Evolutionary conservation across 2,888 invertebrate genomes (phyloP).

Genomic region (Hirtodrosophila trivittata): DNA sequence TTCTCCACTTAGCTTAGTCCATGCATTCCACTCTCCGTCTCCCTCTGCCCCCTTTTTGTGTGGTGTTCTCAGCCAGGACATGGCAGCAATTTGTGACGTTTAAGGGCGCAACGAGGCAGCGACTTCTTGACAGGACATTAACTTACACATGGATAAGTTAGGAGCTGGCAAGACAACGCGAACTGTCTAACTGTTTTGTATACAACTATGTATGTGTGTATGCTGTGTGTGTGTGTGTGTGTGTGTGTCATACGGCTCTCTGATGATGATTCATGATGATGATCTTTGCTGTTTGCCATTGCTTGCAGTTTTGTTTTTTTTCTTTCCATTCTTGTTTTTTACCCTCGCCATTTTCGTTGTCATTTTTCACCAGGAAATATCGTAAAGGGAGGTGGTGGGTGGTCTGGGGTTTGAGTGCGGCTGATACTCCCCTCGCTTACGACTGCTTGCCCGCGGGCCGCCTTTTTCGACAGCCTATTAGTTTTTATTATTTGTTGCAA

Average conservation of each 20-base stretch:
- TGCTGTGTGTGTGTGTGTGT: slow-evolving; percentile 20
- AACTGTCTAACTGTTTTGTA: slow-evolving; percentile 65
- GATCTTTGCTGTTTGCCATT: slow-evolving; percentile 64
- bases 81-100: slow-evolving; percentile 74
- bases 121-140: slow-evolving; percentile 79
- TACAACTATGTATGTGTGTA: slow-evolving; percentile 7
- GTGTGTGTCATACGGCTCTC: slow-evolving; percentile 45
- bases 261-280: slow-evolving; percentile 78
- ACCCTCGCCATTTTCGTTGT: slow-evolving; percentile 59
- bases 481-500: slow-evolving; percentile 80
- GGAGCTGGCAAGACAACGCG: slow-evolving; percentile 35
- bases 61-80: slow-evolving; percentile 19
- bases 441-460: slow-evolving; percentile 16
- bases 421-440: neutral
- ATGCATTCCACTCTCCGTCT: neutral
- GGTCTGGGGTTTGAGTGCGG: too few species aligned
- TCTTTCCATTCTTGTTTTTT: slow-evolving; percentile 8
- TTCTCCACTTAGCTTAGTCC: too few species aligned
- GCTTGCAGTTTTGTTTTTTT: slow-evolving; percentile 60
- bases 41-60: neutral
- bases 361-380: slow-evolving; percentile 71
- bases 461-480: slow-evolving; percentile 78
- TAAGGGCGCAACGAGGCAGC: slow-evolving; percentile 76
- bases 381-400: neutral
- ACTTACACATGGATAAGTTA: slow-evolving; percentile 70